A percentile compares a stretch with the other conserved stretches of the same genome.
These are phyloP conservation scores for Pachypanchax playfairii DNA, from an alignment of 2,113 vertebrate genomes.

Conservation along the genomic window DNA sequence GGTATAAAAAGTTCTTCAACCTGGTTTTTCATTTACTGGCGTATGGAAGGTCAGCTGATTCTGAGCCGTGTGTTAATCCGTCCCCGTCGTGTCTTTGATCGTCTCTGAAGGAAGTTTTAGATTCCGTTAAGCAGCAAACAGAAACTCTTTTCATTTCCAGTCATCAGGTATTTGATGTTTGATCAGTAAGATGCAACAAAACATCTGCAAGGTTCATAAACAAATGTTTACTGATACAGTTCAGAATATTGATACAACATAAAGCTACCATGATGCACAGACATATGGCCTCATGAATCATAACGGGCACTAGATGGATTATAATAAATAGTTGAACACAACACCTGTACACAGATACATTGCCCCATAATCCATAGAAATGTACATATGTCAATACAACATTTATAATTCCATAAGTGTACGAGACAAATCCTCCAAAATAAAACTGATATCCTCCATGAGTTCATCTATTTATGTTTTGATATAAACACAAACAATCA, in stretches of 20 bases:
- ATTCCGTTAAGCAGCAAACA: too few species aligned
- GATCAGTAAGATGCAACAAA: slow-evolving; percentile 17
- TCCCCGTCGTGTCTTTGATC: too few species aligned
- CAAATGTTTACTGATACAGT: slow-evolving; percentile 95
- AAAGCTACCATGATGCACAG: slow-evolving; percentile 94
- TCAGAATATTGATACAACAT: slow-evolving; percentile 95
- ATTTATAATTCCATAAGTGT: slow-evolving; percentile 86
- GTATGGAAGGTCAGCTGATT: too few species aligned
- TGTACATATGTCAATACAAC: slow-evolving; percentile 96
- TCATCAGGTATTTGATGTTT: neutral
- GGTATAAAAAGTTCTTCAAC: too few species aligned
- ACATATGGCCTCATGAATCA: too few species aligned
- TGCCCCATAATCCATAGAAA: slow-evolving; percentile 94
- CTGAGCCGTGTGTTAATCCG: too few species aligned
- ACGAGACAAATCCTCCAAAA: slow-evolving; percentile 82
- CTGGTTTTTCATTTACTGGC: too few species aligned
- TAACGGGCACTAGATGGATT: slow-evolving; percentile 92
- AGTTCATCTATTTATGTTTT: slow-evolving; percentile 38
- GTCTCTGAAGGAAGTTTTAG: too few species aligned
- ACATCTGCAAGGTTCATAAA: slow-evolving; percentile 85
- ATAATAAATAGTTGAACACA: slow-evolving; percentile 99
- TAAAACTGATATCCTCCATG: slow-evolving; percentile 68
- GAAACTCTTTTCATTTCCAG: too few species aligned
- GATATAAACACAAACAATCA: slow-evolving; percentile 93
- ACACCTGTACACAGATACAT: slow-evolving; percentile 96